A percentile compares a stretch with the other conserved stretches of the same genome.
Evolutionary conservation across 2,797 vertebrate genomes (phyloP).

Genomic region (Brachyalestes nurse): DNA sequence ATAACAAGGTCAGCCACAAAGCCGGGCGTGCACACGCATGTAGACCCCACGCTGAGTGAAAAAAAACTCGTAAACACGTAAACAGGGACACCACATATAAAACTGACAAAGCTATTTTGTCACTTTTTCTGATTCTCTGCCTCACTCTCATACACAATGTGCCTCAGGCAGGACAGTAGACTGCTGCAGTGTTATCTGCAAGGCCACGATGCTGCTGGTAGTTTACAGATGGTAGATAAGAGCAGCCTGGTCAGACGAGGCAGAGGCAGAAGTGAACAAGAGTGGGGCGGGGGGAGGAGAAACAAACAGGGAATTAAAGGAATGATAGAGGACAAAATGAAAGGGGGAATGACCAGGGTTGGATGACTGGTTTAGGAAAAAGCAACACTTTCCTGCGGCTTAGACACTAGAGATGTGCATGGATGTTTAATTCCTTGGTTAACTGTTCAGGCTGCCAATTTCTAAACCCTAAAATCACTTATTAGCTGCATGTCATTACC

Average conservation of each 20-base stretch:
- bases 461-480: too few species aligned
- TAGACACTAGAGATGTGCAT: neutral
- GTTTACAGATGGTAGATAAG: constrained; percentile 38
- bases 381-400: neutral
- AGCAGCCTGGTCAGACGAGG: neutral
- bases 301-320: constrained; percentile 12
- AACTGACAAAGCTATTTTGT: neutral
- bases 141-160: neutral
- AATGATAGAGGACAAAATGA: constrained; percentile 28
- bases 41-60: neutral
- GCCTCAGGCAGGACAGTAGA: neutral
- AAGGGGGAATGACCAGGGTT: neutral
- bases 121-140: neutral
- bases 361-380: neutral
- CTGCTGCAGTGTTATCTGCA: constrained; percentile 3
- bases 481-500: too few species aligned
- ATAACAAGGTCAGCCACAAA: constrained; percentile 49
- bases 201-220: constrained; percentile 15
- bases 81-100: constrained; percentile 6
- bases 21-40: constrained; percentile 24
- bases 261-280: constrained; percentile 3
- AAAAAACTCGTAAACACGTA: neutral
- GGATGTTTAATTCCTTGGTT: too few species aligned
- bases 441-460: too few species aligned
- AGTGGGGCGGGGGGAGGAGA: neutral